Percentiles rank a stretch among this genome's conserved stretches.
These are phyloP conservation scores for Hydropotes inermis DNA, from an alignment of 2,113 vertebrate genomes.

Conservation along the genomic window DNA sequence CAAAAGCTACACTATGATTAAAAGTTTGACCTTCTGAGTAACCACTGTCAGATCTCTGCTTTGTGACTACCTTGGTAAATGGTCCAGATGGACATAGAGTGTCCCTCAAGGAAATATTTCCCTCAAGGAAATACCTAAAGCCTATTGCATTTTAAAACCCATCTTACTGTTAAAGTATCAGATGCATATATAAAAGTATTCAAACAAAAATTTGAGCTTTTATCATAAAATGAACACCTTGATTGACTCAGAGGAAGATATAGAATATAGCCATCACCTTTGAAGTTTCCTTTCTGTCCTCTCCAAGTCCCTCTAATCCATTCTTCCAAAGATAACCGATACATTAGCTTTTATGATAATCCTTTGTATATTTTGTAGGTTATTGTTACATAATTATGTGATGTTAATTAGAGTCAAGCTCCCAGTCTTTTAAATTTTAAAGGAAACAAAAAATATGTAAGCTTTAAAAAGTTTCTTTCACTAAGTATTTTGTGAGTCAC, in stretches of 20 bases:
- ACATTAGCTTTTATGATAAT: neutral
- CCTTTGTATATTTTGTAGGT: neutral
- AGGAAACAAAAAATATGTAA: neutral
- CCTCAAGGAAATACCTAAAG: neutral
- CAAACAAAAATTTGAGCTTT: neutral
- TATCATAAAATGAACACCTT: neutral
- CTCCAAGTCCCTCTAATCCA: neutral
- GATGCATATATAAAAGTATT: neutral
- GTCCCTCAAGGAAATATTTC: neutral
- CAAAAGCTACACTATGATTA: slow-evolving; percentile 57
- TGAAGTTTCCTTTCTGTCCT: neutral
- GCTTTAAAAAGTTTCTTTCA: neutral
- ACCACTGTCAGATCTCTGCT: slow-evolving; percentile 35
- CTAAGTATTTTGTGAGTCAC: neutral
- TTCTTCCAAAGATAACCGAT: neutral
- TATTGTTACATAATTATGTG: neutral
- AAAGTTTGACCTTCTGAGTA: slow-evolving; percentile 58
- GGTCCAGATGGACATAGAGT: neutral
- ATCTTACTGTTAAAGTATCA: neutral
- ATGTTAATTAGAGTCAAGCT: neutral
- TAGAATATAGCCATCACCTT: neutral
- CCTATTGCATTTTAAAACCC: neutral
- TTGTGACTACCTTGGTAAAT: neutral
- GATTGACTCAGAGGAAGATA: neutral
- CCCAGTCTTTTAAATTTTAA: neutral